Percentiles rank a stretch among this genome's conserved stretches.
Evolutionary conservation across 2,797 vertebrate genomes (phyloP).

Genomic region (Pagetopsis macropterus): DNA sequence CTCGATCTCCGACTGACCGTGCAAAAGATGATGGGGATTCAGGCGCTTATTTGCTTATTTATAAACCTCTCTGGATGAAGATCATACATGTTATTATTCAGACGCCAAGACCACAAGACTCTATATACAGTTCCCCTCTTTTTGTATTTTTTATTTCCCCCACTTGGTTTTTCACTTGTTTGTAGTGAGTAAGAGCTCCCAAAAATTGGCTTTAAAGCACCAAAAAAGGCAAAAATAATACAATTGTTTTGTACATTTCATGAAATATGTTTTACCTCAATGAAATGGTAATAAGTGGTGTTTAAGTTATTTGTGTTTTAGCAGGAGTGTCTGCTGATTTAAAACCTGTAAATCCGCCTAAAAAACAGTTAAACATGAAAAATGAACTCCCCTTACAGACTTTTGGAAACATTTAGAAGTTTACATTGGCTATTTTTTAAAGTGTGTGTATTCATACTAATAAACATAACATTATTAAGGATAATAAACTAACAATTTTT

Average conservation of each 20-base stretch:
- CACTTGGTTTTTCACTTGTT: constrained; percentile 6
- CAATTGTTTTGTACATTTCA: constrained; percentile 23
- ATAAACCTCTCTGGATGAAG: constrained; percentile 35
- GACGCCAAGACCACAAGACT: constrained; percentile 24
- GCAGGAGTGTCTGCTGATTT: constrained; percentile 9
- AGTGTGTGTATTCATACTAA: constrained; percentile 60
- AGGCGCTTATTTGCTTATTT: constrained; percentile 45
- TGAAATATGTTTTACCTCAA: constrained; percentile 22
- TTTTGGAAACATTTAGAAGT: constrained; percentile 31
- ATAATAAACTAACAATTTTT: constrained; percentile 36
- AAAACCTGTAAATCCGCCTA: constrained; percentile 15
- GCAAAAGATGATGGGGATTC: constrained; percentile 16
- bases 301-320: constrained; percentile 29
- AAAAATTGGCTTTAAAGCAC: constrained; percentile 21
- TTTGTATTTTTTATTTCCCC: constrained; percentile 2
- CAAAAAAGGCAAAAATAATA: background rate
- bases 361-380: background rate
- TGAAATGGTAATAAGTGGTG: constrained; percentile 12
- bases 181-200: constrained; percentile 7
- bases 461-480: constrained; percentile 44
- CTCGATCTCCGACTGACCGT: constrained; percentile 13
- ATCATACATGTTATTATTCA: constrained; percentile 11
- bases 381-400: constrained; percentile 17
- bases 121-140: constrained; percentile 4
- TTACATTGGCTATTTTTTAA: constrained; percentile 54